A percentile compares a stretch with the other conserved stretches of the same genome.
Conservation (phyloP, 37 sponge, comb jelly and placozoan genomes). For the Halisarca cf. caerulea region DNA sequence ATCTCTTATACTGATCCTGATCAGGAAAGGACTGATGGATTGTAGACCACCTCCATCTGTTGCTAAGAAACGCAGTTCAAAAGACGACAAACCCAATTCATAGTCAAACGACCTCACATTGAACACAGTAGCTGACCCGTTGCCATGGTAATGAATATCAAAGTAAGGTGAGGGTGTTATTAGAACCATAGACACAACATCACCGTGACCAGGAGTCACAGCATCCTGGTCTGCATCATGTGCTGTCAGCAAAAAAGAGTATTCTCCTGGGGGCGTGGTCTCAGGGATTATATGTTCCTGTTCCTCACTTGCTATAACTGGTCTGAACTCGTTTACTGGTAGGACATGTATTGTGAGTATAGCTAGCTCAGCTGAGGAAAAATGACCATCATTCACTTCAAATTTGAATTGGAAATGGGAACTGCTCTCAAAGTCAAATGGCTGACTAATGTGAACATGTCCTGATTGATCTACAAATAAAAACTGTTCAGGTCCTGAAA, state of each 20-base stretch:
- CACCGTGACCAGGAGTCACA: neutral
- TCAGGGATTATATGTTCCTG: neutral
- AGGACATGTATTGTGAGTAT: slow-evolving; percentile 7
- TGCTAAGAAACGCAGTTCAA: slow-evolving; percentile 7
- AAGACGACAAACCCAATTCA: slow-evolving; percentile 8
- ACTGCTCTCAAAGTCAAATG: slow-evolving; percentile 53
- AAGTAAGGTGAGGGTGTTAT: slow-evolving; percentile 8
- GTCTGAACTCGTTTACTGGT: slow-evolving; percentile 33
- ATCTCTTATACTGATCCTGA: slow-evolving; percentile 15
- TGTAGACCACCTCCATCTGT: slow-evolving; percentile 30
- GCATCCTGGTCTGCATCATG: slow-evolving; percentile 25
- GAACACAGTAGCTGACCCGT: slow-evolving; percentile 29
- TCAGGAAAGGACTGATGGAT: neutral
- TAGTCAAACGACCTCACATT: slow-evolving; percentile 57
- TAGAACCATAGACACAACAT: neutral
- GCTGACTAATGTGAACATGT: slow-evolving; percentile 29
- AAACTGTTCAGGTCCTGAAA: neutral
- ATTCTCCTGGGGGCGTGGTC: neutral
- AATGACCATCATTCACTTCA: slow-evolving; percentile 46
- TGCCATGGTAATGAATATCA: neutral
- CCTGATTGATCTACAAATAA: slow-evolving; percentile 44
- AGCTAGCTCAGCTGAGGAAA: slow-evolving; percentile 26
- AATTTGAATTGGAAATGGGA: slow-evolving; percentile 21
- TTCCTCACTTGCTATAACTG: neutral
- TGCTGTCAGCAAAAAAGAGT: neutral